phyloP scores from a whole-genome alignment of 2,113 vertebrate species.

The Marmota monax region DNA sequence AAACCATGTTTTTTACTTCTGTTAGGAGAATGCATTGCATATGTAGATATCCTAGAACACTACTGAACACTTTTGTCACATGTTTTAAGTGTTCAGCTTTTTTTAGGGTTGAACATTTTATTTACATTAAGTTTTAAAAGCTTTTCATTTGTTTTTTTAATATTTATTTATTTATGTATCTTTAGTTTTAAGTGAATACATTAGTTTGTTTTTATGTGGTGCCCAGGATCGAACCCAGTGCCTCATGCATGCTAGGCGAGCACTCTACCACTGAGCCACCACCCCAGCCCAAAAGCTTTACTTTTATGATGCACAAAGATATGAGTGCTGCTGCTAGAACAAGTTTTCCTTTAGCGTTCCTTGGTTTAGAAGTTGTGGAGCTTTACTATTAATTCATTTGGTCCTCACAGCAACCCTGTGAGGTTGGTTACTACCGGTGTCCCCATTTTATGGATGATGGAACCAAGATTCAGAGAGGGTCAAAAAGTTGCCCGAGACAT shows the following conservation, averaged over 20 bases:
- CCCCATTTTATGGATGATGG: background rate
- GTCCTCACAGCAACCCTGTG: background rate
- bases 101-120: conserved; percentile 51
- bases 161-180: no score
- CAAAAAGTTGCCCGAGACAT: background rate
- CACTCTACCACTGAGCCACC: no score
- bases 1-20: background rate
- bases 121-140: conserved; percentile 56
- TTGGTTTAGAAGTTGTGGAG: background rate
- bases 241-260: no score
- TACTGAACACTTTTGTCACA: background rate
- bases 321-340: background rate
- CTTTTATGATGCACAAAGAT: background rate
- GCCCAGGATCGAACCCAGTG: no score
- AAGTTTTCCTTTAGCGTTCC: background rate
- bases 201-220: no score
- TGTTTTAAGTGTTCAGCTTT: background rate
- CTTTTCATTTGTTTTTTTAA: background rate
- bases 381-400: background rate
- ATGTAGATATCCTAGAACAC: background rate
- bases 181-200: no score
- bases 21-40: background rate
- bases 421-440: background rate
- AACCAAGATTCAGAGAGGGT: background rate
- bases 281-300: background rate